phyloP scores from a whole-genome alignment of 2,888 invertebrate genomes.

The Drosophila subsilvestris region DNA sequence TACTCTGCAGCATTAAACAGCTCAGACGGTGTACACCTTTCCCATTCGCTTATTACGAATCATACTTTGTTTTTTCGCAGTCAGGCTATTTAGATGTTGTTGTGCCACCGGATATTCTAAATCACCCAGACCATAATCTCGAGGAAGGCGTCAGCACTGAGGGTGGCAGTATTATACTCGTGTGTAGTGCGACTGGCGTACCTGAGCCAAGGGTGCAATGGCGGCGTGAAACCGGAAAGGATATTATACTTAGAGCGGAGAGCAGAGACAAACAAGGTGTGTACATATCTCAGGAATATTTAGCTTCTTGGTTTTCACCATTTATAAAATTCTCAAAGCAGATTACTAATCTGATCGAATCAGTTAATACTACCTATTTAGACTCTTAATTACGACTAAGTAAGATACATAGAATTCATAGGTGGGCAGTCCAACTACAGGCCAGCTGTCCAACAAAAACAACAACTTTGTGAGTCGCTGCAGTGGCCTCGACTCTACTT shows the following conservation, averaged over 20 bases:
- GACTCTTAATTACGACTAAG: no score
- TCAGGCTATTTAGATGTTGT: slow-evolving; percentile 94
- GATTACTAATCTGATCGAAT: no score
- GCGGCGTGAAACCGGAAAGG: slow-evolving; percentile 91
- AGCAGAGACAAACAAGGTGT: slow-evolving; percentile 90
- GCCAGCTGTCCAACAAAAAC: no score
- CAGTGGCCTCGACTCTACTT: no score
- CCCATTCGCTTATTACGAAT: not conserved
- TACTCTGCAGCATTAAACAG: not conserved
- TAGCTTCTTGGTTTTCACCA: not conserved
- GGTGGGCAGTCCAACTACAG: no score
- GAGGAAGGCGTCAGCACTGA: slow-evolving; percentile 91
- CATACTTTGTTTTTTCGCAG: slow-evolving; percentile 84
- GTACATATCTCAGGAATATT: not conserved
- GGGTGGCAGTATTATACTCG: slow-evolving; percentile 90
- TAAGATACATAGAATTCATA: no score
- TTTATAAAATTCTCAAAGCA: not conserved
- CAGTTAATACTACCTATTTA: no score
- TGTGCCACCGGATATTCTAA: slow-evolving; percentile 93
- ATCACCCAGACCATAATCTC: slow-evolving; percentile 84
- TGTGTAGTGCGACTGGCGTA: slow-evolving; percentile 92
- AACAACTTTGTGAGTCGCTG: no score
- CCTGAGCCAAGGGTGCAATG: slow-evolving; percentile 91
- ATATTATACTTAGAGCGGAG: slow-evolving; percentile 90
- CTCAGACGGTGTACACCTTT: slow-evolving; percentile 3